Percentiles rank a stretch among this genome's conserved stretches.
Conservation (phyloP, 2,888 invertebrate genomes). For the Dryococelus australis region DNA sequence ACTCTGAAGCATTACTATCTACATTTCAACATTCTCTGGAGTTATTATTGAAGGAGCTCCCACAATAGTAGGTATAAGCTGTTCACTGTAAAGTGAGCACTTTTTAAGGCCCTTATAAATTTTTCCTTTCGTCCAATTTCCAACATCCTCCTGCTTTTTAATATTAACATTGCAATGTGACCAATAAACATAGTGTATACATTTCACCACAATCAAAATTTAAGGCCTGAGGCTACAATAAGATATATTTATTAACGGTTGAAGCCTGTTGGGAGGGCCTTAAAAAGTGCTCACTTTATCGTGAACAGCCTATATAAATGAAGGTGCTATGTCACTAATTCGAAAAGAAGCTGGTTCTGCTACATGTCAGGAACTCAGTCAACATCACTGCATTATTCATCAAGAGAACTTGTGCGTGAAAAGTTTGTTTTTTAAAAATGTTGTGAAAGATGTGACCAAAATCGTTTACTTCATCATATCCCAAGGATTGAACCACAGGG, state of each 20-base stretch:
- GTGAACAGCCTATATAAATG: too few species aligned
- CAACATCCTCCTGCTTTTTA: too few species aligned
- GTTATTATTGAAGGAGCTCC: neutral
- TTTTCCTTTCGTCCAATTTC: too few species aligned
- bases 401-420: slow-evolving; percentile 37
- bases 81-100: too few species aligned
- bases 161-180: too few species aligned
- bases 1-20: neutral
- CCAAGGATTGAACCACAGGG: slow-evolving; percentile 9
- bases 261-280: too few species aligned
- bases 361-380: neutral
- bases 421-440: slow-evolving; percentile 33
- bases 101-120: too few species aligned
- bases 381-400: slow-evolving; percentile 36
- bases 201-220: too few species aligned
- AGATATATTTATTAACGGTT: too few species aligned
- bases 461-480: slow-evolving; percentile 32
- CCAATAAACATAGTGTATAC: too few species aligned
- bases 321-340: slow-evolving; percentile 12
- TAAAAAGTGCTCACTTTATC: too few species aligned
- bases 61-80: neutral
- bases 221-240: too few species aligned
- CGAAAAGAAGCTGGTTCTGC: slow-evolving; percentile 13
- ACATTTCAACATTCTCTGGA: neutral
- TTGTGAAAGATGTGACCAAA: slow-evolving; percentile 35